phyloP scores from a whole-genome alignment of 2,113 vertebrate genomes.

The Hydrochoerus hydrochaeris region DNA sequence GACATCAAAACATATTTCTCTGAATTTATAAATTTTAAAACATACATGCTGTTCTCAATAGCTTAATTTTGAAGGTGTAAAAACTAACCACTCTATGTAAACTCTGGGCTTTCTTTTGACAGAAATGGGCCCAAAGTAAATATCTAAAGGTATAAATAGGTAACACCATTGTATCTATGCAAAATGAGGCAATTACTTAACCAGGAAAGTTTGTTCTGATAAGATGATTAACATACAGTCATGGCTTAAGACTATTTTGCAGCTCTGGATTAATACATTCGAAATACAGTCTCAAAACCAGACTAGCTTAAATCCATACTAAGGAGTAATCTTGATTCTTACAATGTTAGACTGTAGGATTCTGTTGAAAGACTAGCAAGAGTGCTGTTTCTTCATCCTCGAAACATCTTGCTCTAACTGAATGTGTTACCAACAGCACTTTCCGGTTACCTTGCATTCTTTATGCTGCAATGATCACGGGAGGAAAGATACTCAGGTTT shows the following conservation, averaged over 20 bases:
- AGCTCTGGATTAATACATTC: not conserved
- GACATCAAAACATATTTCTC: not conserved
- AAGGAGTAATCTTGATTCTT: not conserved
- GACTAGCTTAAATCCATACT: not conserved
- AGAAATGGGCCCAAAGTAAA: not conserved
- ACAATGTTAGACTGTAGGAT: not conserved
- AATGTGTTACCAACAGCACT: slow-evolving; percentile 16
- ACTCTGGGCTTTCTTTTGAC: not conserved
- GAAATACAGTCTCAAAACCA: not conserved
- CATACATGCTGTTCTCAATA: not conserved
- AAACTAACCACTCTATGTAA: not conserved
- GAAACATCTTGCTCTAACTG: slow-evolving; percentile 13
- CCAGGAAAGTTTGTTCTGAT: slow-evolving; percentile 1
- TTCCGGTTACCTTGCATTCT: slow-evolving; percentile 60
- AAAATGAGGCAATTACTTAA: not conserved
- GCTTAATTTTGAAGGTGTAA: not conserved
- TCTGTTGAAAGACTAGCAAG: slow-evolving; percentile 32
- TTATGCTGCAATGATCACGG: slow-evolving; percentile 21
- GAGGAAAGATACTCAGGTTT: slow-evolving; percentile 14
- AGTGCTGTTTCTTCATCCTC: slow-evolving; percentile 51
- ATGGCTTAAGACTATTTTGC: not conserved
- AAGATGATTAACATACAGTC: not conserved
- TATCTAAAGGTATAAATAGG: not conserved
- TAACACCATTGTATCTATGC: not conserved
- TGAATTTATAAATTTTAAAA: not conserved